Conservation (phyloP, 2,888 invertebrate genomes). For the Drosophila macrothrix region DNA sequence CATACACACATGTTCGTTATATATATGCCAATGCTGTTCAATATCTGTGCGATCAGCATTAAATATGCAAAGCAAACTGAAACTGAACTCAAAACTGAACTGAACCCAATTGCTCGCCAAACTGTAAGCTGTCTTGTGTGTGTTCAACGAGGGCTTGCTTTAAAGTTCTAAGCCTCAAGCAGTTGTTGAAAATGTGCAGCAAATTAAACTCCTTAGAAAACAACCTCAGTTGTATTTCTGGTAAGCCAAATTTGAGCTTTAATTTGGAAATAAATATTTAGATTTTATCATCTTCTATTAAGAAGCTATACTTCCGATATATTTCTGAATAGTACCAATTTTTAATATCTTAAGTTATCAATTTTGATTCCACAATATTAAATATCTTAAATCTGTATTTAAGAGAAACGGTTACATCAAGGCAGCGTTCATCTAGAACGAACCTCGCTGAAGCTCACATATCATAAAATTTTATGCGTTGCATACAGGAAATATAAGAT, state of each 20-base stretch:
- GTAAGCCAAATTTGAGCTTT: not conserved
- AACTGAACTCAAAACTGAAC: conserved; percentile 29
- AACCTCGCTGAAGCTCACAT: conserved; percentile 27
- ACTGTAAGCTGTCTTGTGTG: conserved; percentile 50
- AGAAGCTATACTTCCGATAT: not conserved
- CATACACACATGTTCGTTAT: conserved; percentile 14
- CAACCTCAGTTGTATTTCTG: too few relatives aligned
- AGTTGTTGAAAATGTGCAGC: not conserved
- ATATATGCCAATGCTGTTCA: conserved; percentile 70
- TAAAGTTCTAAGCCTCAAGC: not conserved
- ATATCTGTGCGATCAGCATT: conserved; percentile 77
- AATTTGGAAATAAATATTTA: not conserved
- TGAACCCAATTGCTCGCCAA: conserved; percentile 62
- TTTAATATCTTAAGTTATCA: not conserved
- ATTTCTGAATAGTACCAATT: not conserved
- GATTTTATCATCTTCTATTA: not conserved
- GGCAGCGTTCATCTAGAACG: not conserved
- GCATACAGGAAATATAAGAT: conserved; percentile 15
- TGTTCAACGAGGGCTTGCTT: conserved; percentile 37
- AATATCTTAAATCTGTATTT: not conserved
- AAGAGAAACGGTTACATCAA: not conserved
- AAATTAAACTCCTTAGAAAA: not conserved
- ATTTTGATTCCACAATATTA: not conserved
- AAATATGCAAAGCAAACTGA: conserved; percentile 67
- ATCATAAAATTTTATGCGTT: conserved; percentile 12